A percentile compares a stretch with the other conserved stretches of the same genome.
phyloP scores from a whole-genome alignment of 2,113 vertebrate species.

The Clinocottus analis region DNA sequence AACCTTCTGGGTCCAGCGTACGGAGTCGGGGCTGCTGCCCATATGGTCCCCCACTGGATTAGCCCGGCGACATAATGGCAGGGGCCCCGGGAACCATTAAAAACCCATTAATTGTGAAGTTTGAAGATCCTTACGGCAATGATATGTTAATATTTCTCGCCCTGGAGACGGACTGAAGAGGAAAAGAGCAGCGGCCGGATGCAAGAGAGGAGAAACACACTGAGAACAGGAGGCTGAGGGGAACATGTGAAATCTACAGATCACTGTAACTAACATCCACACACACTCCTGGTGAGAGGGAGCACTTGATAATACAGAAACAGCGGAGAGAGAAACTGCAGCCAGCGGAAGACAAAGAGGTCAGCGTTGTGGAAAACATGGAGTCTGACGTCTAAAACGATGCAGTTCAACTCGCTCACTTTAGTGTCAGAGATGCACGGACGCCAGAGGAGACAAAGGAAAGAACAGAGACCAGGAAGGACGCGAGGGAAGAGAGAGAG shows the following conservation, averaged over 20 bases:
- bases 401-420: slow-evolving; percentile 61
- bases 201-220: slow-evolving; percentile 25
- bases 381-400: slow-evolving; percentile 75
- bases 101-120: slow-evolving; percentile 81
- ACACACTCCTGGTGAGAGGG: slow-evolving; percentile 26
- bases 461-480: not conserved
- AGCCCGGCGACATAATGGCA: slow-evolving; percentile 69
- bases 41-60: slow-evolving; percentile 79
- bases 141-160: slow-evolving; percentile 78
- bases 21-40: slow-evolving; percentile 69
- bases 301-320: slow-evolving; percentile 33
- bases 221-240: slow-evolving; percentile 8
- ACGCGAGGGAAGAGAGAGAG: slow-evolving; percentile 2
- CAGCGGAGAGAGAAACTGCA: slow-evolving; percentile 62
- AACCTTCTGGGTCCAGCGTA: slow-evolving; percentile 66
- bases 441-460: slow-evolving; percentile 11
- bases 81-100: slow-evolving; percentile 79
- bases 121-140: slow-evolving; percentile 69
- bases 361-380: slow-evolving; percentile 77
- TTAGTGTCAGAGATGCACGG: slow-evolving; percentile 38
- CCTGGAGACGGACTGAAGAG: slow-evolving; percentile 48
- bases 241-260: slow-evolving; percentile 32
- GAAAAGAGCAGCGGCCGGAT: slow-evolving; percentile 37
- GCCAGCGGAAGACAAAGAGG: slow-evolving; percentile 77
- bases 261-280: slow-evolving; percentile 49